Conservation (phyloP, 2,888 invertebrate species). For the Charanyca ferruginea region DNA sequence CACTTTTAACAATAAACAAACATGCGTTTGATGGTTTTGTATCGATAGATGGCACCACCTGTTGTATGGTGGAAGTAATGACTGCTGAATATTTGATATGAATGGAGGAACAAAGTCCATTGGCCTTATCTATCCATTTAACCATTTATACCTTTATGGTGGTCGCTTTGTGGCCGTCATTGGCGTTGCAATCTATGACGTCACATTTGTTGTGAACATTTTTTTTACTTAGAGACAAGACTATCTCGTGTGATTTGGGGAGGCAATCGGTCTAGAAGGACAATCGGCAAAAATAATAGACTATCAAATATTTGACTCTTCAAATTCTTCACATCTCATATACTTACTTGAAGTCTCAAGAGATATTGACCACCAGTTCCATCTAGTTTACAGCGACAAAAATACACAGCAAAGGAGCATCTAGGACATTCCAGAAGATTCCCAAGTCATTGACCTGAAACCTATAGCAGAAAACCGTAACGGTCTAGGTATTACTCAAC, state of each 20-base stretch:
- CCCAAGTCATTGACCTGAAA: slow-evolving; percentile 42
- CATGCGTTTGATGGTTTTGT: slow-evolving; percentile 22
- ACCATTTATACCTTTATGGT: slow-evolving; percentile 30
- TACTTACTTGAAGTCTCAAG: slow-evolving; percentile 4
- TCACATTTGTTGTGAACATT: neutral
- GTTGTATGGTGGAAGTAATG: slow-evolving; percentile 15
- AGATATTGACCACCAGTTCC: slow-evolving; percentile 12
- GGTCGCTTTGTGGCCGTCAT: slow-evolving; percentile 14
- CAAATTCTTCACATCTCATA: slow-evolving; percentile 1
- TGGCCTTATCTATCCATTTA: slow-evolving; percentile 44
- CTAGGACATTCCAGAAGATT: slow-evolving; percentile 42
- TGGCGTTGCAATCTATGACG: slow-evolving; percentile 33
- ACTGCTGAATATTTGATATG: slow-evolving; percentile 49
- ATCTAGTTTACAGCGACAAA: slow-evolving; percentile 8
- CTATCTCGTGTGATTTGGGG: neutral
- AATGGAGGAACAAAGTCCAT: slow-evolving; percentile 35
- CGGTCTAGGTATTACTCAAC: slow-evolving; percentile 53
- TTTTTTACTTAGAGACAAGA: neutral
- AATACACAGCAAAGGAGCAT: slow-evolving; percentile 16
- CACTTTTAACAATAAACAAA: slow-evolving; percentile 64
- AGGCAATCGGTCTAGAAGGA: neutral
- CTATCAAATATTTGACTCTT: neutral
- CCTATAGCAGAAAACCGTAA: slow-evolving; percentile 34
- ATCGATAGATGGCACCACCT: slow-evolving; percentile 42
- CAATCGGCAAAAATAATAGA: neutral